Percentiles rank a stretch among this genome's conserved stretches.
These are phyloP conservation scores for Cheilinus undulatus DNA, from an alignment of 2,113 vertebrate genomes.

Conservation along the genomic window DNA sequence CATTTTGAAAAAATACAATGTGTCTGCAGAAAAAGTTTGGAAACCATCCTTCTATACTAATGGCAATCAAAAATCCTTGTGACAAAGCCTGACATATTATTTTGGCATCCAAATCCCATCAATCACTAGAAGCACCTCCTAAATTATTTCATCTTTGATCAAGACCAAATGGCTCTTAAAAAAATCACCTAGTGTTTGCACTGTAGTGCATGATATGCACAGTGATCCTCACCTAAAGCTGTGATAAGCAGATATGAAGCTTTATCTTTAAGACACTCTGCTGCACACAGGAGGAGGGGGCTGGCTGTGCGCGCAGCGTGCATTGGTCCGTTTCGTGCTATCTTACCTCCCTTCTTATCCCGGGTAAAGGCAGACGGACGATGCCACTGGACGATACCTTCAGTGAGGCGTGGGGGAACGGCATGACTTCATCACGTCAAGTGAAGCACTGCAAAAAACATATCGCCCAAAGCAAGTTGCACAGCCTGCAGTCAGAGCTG, in stretches of 20 bases:
- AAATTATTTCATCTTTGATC: neutral
- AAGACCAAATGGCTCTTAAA: too few relatives aligned
- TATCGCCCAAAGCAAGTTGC: conserved; percentile 3
- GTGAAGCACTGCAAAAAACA: conserved; percentile 53
- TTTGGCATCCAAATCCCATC: too few relatives aligned
- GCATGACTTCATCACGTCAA: conserved; percentile 76
- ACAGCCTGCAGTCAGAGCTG: neutral
- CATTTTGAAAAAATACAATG: too few relatives aligned
- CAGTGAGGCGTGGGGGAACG: conserved; percentile 55
- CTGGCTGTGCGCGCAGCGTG: conserved; percentile 8
- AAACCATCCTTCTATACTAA: too few relatives aligned
- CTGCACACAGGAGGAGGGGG: conserved; percentile 34
- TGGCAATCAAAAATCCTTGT: too few relatives aligned
- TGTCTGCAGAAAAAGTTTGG: too few relatives aligned
- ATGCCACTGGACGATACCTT: conserved; percentile 62
- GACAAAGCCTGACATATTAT: too few relatives aligned
- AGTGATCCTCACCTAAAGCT: conserved; percentile 13
- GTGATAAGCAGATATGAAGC: conserved; percentile 26
- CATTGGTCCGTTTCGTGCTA: conserved; percentile 64
- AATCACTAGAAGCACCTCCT: neutral
- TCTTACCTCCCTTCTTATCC: conserved; percentile 49
- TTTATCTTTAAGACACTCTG: conserved; percentile 67
- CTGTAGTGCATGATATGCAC: conserved; percentile 12
- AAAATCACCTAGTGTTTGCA: conserved; percentile 10
- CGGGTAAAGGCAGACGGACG: conserved; percentile 49